Base-by-base conservation (phyloP, 2,797 vertebrate genomes). In the Anguilla pacifica region DNA sequence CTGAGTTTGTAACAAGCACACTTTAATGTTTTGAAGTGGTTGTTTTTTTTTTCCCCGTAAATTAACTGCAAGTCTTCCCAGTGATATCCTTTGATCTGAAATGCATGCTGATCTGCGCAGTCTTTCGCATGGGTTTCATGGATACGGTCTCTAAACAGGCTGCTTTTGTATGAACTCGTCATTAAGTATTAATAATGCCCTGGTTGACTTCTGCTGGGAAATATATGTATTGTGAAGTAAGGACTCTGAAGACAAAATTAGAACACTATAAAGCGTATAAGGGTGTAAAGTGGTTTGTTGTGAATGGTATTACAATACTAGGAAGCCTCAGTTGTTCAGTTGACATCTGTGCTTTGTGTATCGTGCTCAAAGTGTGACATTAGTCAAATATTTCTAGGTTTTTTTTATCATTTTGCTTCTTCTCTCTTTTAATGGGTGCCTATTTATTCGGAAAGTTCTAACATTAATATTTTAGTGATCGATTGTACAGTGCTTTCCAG, bases 121-220 rank as follows among this genome's bases (percentile, higher is more conserved):
- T 88, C 49, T 88, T 90, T 88, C 88, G 82, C 87, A 88, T 83
- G 85, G 87, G 85, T 74, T 90, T 55, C 86, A 35, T 85, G 67
- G 43, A 49, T 87, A 85, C 86, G 90, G 87, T 87, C 87, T 89
- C 87, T 81, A 88, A 87, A 91, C 86, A 67, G 64, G 77, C 83
- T 84, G 72, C 59, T 89, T 90, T 87, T 86, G 64, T 89, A 88
- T 91, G 88, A 91, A 86, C 79, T 67, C 85, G 88, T 88, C 88
- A 90, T 92, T 91, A 92, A 91, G 86, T 89, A 90, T 88, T 91
- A 89, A 89, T 93, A 89, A 90, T 84, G 70, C 86, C 85, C 59
- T 86, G 74, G 86, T 89, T 87, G 89, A 64, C 81, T 89, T 87
- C 87, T 86, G 83, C 86, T 87, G 85, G 86, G 88, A 70, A 90